These are phyloP conservation scores for Tachycineta bicolor DNA, from an alignment of 2,113 vertebrate species.

Conservation along the genomic window DNA sequence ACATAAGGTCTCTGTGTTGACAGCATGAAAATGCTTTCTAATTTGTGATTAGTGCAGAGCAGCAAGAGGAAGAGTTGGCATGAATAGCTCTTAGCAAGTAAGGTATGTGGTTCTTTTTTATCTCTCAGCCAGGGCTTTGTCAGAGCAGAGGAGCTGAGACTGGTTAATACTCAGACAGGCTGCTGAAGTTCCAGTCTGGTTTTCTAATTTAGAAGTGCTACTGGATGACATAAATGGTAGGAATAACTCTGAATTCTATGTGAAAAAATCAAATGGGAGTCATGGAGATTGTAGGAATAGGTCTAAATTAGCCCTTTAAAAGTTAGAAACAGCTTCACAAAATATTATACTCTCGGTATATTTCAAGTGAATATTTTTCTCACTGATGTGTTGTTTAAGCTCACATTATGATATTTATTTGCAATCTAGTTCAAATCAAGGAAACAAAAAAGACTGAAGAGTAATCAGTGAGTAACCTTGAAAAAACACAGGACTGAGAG, in stretches of 20 bases:
- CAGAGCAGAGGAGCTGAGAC: neutral
- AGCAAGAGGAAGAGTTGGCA: neutral
- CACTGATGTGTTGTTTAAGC: neutral
- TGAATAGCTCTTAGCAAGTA: neutral
- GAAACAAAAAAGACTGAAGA: neutral
- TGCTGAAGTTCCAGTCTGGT: slow-evolving; percentile 50
- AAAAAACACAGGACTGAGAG: neutral
- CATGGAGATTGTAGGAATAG: neutral
- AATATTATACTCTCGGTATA: neutral
- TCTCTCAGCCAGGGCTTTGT: slow-evolving; percentile 46
- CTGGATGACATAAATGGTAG: slow-evolving; percentile 34
- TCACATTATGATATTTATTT: neutral
- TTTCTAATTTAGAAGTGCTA: slow-evolving; percentile 43
- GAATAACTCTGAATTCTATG: slow-evolving; percentile 18
- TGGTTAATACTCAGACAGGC: slow-evolving; percentile 27
- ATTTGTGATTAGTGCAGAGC: neutral
- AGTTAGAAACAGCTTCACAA: neutral
- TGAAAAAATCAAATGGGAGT: neutral
- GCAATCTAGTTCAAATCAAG: neutral
- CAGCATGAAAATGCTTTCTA: slow-evolving; percentile 8
- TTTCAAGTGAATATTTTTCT: neutral
- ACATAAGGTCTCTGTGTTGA: neutral
- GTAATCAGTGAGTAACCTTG: neutral
- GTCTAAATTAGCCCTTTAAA: neutral
- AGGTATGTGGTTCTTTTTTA: slow-evolving; percentile 41